Percentiles rank a stretch among this genome's conserved stretches.
phyloP scores from a whole-genome alignment of 1,140 invertebrate species.

The Aleiodes sp. region DNA sequence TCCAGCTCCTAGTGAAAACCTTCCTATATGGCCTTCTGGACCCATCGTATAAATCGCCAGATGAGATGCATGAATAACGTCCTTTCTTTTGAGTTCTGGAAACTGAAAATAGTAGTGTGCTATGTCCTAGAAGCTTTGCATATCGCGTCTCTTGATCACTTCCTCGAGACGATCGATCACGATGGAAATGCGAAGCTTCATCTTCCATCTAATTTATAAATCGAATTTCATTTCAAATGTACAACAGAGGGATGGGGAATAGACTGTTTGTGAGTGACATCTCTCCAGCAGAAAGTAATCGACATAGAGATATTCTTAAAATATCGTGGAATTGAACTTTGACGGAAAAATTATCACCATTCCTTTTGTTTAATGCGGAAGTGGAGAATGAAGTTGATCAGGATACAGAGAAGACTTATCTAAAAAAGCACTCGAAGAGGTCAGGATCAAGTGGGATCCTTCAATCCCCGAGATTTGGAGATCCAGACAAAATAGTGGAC shows the following conservation, averaged over 20 bases:
- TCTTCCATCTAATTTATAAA: neutral
- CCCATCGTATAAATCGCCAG: constrained; percentile 12
- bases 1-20: neutral
- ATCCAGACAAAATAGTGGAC: constrained; percentile 52
- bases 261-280: too few relatives aligned
- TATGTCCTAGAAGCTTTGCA: constrained; percentile 15
- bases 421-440: constrained; percentile 25
- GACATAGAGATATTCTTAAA: too few relatives aligned
- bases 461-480: constrained; percentile 29
- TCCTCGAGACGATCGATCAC: neutral
- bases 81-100: constrained; percentile 18
- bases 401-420: neutral
- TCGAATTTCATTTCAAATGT: neutral
- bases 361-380: too few relatives aligned
- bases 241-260: too few relatives aligned
- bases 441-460: constrained; percentile 21
- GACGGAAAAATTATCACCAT: too few relatives aligned
- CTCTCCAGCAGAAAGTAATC: too few relatives aligned
- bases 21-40: neutral
- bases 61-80: constrained; percentile 22
- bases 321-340: too few relatives aligned
- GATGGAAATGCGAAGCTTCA: neutral
- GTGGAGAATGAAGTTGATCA: constrained; percentile 2
- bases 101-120: neutral
- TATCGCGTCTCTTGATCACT: constrained; percentile 16